These are phyloP conservation scores for Ridgeia piscesae DNA, from an alignment of 1,140 invertebrate species.

Conservation along the genomic window DNA sequence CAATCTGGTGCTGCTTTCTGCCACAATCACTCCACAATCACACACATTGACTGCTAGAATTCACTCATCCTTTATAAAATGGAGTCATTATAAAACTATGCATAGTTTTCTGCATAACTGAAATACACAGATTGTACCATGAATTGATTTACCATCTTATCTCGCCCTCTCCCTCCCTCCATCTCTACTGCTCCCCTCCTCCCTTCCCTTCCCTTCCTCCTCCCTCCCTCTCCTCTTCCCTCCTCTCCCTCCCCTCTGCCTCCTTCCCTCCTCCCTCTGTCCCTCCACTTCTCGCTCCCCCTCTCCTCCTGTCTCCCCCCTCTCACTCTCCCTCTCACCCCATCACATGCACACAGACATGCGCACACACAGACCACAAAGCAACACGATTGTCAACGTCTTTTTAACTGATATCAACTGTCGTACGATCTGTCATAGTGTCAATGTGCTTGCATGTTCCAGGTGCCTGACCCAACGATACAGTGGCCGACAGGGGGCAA, in stretches of 20 bases:
- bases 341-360: too few species aligned
- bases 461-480: neutral
- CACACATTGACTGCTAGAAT: neutral
- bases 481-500: neutral
- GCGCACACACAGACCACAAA: neutral
- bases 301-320: too few species aligned
- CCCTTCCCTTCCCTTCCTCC: too few species aligned
- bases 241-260: too few species aligned
- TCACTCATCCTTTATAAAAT: too few species aligned
- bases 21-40: neutral
- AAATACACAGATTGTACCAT: neutral
- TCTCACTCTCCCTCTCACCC: too few species aligned
- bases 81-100: neutral
- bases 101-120: neutral
- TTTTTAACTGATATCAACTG: neutral
- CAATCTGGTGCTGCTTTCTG: neutral
- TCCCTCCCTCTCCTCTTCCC: too few species aligned
- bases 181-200: too few species aligned
- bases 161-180: too few species aligned
- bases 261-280: too few species aligned
- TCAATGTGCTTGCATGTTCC: neutral
- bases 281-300: too few species aligned
- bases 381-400: neutral
- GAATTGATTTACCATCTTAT: neutral
- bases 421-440: neutral